Evolutionary conservation across 2,888 invertebrate genomes (phyloP).

Genomic region (Cheilosia variabilis): DNA sequence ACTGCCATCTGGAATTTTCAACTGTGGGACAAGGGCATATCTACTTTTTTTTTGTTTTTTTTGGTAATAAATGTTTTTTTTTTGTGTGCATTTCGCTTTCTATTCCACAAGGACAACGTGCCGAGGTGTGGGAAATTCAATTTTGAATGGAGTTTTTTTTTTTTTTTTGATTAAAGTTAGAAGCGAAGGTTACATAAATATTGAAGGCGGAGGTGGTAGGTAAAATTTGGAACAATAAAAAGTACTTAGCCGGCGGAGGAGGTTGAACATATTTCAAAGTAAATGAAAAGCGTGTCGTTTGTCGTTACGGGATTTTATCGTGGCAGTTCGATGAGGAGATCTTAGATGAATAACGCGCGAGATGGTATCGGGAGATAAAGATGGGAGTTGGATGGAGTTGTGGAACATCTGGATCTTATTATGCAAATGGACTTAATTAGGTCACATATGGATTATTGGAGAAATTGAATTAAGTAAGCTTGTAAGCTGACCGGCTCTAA

Average conservation of each 20-base stretch:
- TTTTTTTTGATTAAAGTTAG: slow-evolving; percentile 36
- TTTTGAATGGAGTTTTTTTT: slow-evolving; percentile 50
- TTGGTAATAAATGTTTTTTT: slow-evolving; percentile 47
- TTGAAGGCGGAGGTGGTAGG: slow-evolving; percentile 15
- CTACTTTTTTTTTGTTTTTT: slow-evolving; percentile 5
- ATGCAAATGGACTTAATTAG: too few relatives aligned
- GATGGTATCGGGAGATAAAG: too few relatives aligned
- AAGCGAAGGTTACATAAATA: background rate
- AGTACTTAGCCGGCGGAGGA: slow-evolving; percentile 33
- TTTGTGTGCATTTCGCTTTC: slow-evolving; percentile 2
- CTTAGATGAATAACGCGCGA: too few relatives aligned
- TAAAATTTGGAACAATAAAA: slow-evolving; percentile 57
- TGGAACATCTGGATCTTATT: too few relatives aligned
- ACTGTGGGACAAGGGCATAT: slow-evolving; percentile 6
- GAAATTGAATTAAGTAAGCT: too few relatives aligned
- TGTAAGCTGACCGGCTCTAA: too few relatives aligned
- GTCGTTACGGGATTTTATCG: too few relatives aligned
- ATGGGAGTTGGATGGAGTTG: too few relatives aligned
- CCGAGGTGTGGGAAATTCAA: slow-evolving; percentile 63
- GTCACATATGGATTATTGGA: too few relatives aligned
- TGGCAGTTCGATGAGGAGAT: too few relatives aligned
- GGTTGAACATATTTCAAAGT: slow-evolving; percentile 37
- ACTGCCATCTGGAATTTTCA: slow-evolving; percentile 38
- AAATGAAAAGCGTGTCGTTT: slow-evolving; percentile 23
- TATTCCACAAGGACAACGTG: slow-evolving; percentile 31